These are phyloP conservation scores for Rhinoraja longicauda DNA, from an alignment of 2,797 vertebrate genomes.

Conservation along the genomic window DNA sequence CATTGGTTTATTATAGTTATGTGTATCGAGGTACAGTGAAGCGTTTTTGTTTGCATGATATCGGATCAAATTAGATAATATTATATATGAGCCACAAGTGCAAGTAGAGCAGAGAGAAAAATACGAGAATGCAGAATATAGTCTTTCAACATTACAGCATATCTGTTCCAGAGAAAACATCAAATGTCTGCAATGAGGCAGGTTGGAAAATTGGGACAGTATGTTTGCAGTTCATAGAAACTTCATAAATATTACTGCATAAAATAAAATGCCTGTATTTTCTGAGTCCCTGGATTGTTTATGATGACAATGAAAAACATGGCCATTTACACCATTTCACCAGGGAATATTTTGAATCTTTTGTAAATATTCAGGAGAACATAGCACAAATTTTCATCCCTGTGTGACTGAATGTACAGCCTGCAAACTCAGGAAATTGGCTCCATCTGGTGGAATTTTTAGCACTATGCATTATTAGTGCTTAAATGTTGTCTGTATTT, in stretches of 20 bases:
- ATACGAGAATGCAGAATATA: no score
- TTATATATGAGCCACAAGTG: no score
- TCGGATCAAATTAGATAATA: no score
- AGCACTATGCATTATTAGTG: background rate
- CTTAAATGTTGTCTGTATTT: background rate
- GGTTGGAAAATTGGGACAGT: no score
- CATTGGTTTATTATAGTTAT: no score
- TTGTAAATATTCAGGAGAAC: background rate
- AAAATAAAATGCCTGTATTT: background rate
- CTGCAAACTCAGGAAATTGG: background rate
- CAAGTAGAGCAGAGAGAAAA: no score
- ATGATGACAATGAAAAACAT: background rate
- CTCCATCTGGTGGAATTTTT: slow-evolving; percentile 20
- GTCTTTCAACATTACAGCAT: no score
- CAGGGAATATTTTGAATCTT: background rate
- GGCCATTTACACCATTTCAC: background rate
- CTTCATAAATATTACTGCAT: background rate
- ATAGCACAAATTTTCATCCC: no score
- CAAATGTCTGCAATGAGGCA: no score
- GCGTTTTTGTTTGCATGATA: no score
- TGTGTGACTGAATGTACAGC: background rate
- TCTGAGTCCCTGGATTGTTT: background rate
- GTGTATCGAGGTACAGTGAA: no score
- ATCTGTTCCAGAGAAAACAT: no score
- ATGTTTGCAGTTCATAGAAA: background rate